Evolutionary conservation across 2,797 vertebrate species (phyloP).

Genomic region (Coendou prehensilis): DNA sequence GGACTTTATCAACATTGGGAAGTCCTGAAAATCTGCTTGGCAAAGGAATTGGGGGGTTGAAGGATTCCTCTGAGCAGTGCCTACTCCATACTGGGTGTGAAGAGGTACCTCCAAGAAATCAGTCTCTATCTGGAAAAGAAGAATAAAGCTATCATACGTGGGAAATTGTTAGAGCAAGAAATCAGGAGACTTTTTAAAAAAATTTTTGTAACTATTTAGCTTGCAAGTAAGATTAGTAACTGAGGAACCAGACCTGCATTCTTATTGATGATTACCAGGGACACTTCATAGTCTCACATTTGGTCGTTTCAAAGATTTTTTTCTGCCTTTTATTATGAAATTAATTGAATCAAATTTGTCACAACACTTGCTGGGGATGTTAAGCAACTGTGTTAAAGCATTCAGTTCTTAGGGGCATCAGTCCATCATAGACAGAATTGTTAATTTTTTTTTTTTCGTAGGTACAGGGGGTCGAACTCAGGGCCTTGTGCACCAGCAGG

Average conservation of each 20-base stretch:
- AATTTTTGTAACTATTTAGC: background rate
- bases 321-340: conserved; percentile 45
- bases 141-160: background rate
- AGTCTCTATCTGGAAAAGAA: conserved; percentile 30
- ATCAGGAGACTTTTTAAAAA: background rate
- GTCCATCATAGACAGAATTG: background rate
- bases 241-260: background rate
- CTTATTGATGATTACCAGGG: background rate
- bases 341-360: conserved; percentile 38
- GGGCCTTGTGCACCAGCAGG: no score
- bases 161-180: conserved; percentile 6
- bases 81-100: background rate
- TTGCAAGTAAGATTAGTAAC: background rate
- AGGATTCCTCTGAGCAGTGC: background rate
- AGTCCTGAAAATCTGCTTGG: background rate
- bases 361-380: background rate
- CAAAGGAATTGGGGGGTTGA: background rate
- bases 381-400: conserved; percentile 45
- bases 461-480: no score
- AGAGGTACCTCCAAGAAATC: conserved; percentile 2
- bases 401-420: background rate
- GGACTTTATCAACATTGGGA: background rate
- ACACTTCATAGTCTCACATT: background rate
- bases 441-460: background rate
- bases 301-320: conserved; percentile 57